Evolutionary conservation across 1,140 invertebrate genomes (phyloP), one percentile per base, ranked within the genome.

Genomic region (Nephotettix cincticeps): DNA sequence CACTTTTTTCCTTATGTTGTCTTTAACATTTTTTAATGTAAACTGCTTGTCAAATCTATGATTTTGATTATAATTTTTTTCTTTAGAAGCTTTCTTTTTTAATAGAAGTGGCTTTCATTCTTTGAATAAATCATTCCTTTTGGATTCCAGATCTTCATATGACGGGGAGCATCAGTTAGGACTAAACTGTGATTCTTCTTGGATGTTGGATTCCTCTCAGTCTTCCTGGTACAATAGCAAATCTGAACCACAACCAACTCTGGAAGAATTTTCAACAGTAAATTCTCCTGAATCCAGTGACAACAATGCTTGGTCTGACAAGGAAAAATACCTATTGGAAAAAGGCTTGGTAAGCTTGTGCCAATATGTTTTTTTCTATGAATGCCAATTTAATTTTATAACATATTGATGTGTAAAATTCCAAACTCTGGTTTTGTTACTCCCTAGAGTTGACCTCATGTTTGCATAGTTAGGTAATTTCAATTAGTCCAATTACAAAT

Each of bases 321-420:
- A 80, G 72, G 88, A 90, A 74, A 88, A 85, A 77, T 80, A 83
- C 70, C 75, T 87, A 64, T 82, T 90, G 27, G 77, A 83, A 19
- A 84, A 83, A 77, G 88, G 87, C 75, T 83, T 90, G 81, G 86
- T 87, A 78, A 77, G 77, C n/a, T n/a, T n/a, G n/a, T n/a, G n/a
- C n/a, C n/a, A n/a, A n/a, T n/a, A n/a, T n/a, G n/a, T n/a, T n/a
- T n/a, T n/a, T n/a, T n/a, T n/a, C n/a, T n/a, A n/a, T n/a, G n/a
- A n/a, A n/a, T n/a, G n/a, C n/a, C n/a, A n/a, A n/a, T n/a, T n/a
- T n/a, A n/a, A n/a, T n/a, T n/a, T n/a, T n/a, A n/a, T n/a, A n/a
- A n/a, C n/a, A n/a, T n/a, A n/a, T n/a, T n/a, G n/a, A n/a, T n/a
- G n/a, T n/a, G n/a, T n/a, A n/a, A n/a, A n/a, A n/a, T n/a, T n/a